A percentile compares a stretch with the other conserved stretches of the same genome.
These are phyloP conservation scores for Neocrepidodera transversa DNA, from an alignment of 2,888 invertebrate species.

Conservation along the genomic window DNA sequence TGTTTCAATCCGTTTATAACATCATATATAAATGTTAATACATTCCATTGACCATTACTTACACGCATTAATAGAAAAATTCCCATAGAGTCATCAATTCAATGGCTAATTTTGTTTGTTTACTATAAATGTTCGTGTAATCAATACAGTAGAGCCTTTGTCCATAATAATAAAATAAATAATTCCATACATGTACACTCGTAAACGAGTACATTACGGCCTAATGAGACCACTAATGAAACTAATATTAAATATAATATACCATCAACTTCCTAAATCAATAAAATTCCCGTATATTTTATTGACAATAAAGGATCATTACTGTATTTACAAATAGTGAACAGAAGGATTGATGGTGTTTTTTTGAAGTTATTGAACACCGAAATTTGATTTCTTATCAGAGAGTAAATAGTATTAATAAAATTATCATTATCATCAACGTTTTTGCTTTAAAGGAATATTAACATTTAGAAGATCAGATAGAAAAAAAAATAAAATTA, in stretches of 20 bases:
- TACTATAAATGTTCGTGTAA: slow-evolving; percentile 9
- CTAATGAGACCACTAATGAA: slow-evolving; percentile 32
- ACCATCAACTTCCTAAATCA: slow-evolving; percentile 26
- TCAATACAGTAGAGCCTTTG: slow-evolving; percentile 12
- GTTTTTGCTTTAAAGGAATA: no score
- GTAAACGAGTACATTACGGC: slow-evolving; percentile 31
- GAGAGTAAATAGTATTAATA: no score
- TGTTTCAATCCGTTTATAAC: no score
- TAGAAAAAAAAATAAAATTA: neutral
- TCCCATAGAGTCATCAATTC: neutral
- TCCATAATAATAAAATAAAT: slow-evolving; percentile 26
- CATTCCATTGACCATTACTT: neutral
- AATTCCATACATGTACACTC: slow-evolving; percentile 29
- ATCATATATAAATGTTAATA: neutral
- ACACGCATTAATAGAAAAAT: slow-evolving; percentile 11
- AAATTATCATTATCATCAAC: no score
- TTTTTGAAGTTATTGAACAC: no score
- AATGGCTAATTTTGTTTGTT: slow-evolving; percentile 9
- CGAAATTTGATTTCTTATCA: no score
- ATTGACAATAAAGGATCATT: slow-evolving; percentile 32
- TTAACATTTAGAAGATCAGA: no score
- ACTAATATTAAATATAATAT: slow-evolving; percentile 34
- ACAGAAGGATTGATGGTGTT: neutral
- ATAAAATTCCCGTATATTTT: slow-evolving; percentile 25
- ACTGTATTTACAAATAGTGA: slow-evolving; percentile 23